A percentile compares a stretch with the other conserved stretches of the same genome.
phyloP scores from a whole-genome alignment of 2,797 vertebrate genomes.

The Lithobates pipiens region DNA sequence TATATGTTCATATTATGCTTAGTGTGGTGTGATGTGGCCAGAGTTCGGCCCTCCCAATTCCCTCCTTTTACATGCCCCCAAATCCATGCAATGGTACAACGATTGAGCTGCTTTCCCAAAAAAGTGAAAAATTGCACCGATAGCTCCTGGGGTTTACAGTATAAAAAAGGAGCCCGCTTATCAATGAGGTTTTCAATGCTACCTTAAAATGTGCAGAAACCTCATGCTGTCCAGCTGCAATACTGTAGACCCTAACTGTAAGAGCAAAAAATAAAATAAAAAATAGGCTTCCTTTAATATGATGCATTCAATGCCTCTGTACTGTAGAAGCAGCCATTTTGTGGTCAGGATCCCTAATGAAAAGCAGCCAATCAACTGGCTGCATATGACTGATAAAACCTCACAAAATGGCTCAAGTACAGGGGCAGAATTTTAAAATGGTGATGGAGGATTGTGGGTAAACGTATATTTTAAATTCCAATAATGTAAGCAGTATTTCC shows the following conservation, averaged over 20 bases:
- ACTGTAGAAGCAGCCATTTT: neutral
- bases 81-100: conserved; percentile 44
- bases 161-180: neutral
- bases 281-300: neutral
- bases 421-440: neutral
- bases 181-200: neutral
- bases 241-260: neutral
- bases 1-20: neutral
- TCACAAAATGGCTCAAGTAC: neutral
- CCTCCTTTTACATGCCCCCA: conserved; percentile 18
- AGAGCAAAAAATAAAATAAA: neutral
- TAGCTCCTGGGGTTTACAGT: neutral
- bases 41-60: neutral
- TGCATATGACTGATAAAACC: no score
- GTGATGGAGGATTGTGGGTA: neutral
- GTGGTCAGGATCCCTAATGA: neutral
- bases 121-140: neutral
- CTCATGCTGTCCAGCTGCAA: neutral
- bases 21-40: neutral
- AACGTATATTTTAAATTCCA: neutral
- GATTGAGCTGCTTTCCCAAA: neutral
- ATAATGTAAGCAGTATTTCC: conserved; percentile 12
- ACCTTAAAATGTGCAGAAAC: conserved; percentile 33
- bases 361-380: neutral
- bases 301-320: neutral